Evolutionary conservation across 1,140 invertebrate genomes (phyloP), one percentile per base, ranked within the genome.

Genomic region (Piezodorus guildinii): DNA sequence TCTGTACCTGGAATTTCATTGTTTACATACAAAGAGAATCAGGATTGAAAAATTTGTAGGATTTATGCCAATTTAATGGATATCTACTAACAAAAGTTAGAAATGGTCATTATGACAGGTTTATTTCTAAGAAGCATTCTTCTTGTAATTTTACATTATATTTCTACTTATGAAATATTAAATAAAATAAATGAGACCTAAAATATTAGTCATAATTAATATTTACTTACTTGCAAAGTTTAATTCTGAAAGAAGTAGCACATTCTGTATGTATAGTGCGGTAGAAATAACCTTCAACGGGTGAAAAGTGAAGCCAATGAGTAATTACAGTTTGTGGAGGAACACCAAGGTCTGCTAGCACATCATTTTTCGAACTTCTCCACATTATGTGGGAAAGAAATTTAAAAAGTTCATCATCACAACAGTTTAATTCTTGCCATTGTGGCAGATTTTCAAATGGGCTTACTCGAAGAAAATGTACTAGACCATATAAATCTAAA

Each of bases 361-460:
- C 83, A 71, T 86, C 81, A 44, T 76, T 75, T 72, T 87, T 88
- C 0, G 77, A 72, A 17, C 81, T 86, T 46, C 88, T 76, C 87
- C 88, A 90, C 71, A 90, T 73, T 58, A 86, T 75, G 67, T 78
- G 73, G 17, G 77, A 72, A n/a, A 88, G 69, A 5, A 84, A 15
- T 78, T 68, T 52, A 78, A 70, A 83, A 87, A 74, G 80, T 70
- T 51, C 25, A 3, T 60, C 58, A 27, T 51, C 17, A 16, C 61
- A 25, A 9, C 44, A 30, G 10, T 52, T 16, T 14, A 66, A 44
- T 10, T 45, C 19, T 2, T 8, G 8, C 59, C 62, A 64, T 23
- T 39, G 52, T 14, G 4, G 19, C 6, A 17, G 39, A 43, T 27
- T 39, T 1, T 25, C 21, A 68, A 80, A 84, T 10, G 84, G 84